Base-by-base conservation (phyloP, 2,888 invertebrate species). In the Agrilus biguttatus region DNA sequence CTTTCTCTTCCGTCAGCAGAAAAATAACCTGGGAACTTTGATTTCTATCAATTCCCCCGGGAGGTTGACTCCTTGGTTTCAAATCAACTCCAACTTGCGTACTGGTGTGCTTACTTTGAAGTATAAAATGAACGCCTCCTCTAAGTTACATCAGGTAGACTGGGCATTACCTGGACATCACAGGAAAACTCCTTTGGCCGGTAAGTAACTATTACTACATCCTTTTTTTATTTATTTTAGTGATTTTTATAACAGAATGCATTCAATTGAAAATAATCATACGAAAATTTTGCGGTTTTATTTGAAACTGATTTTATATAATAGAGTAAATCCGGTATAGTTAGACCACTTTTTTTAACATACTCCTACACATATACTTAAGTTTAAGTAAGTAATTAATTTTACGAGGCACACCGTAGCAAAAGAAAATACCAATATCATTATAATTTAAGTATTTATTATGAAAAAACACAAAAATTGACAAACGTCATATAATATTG, bases 51-150 rank as follows among this genome's bases (percentile, higher is more conserved):
- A 68, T 51, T 65, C 67, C 4, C 68, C 68, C 4, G 68, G 68
- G 8, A 54, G 67, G 46, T 50, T 68, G 38, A 67, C 66, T 14
- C 68, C 68, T 6, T 68, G 67, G 67, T 66, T 68, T 48, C 65
- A 65, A 48, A 48, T 66, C 37, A 60, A 61, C 10, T 63, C 65
- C 19, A 68, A 67, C 46, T 59, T 65, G 37, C 65, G 61, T 53
- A 67, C 63, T 17, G 66, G 66, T 33, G 56, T 61, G 33, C 51
- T 68, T 43, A 62, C 58, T 33, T 47, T 67, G 36, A 65, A 65
- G 52, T 68, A 67, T 49, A 55, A 63, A 41, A 48, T 64, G 32
- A 54, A 57, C 42, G 53, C 57, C 5, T 52, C 55, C 32, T 57
- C 60, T 36, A 66, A 63, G 52, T 51, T 66, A 41, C 59, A 59